Conservation (phyloP, 2,113 vertebrate species). For the Corvus cornix region DNA sequence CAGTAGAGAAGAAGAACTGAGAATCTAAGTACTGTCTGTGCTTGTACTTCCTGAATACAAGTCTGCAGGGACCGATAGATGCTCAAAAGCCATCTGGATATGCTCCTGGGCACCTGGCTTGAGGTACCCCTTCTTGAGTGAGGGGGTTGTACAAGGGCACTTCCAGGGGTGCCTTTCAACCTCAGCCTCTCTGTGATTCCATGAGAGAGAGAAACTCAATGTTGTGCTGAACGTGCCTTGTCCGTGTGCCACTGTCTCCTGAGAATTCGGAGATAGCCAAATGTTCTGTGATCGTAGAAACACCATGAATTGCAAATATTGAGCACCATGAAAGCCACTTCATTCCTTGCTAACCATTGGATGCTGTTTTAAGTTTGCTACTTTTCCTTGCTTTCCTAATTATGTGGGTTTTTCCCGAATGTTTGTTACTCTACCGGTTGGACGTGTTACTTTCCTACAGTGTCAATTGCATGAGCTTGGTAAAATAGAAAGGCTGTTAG, state of each 20-base stretch:
- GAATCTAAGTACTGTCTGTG: background rate
- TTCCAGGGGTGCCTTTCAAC: background rate
- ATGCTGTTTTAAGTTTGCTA: background rate
- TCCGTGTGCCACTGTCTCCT: background rate
- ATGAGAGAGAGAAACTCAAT: background rate
- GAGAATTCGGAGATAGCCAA: background rate
- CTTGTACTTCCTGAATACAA: background rate
- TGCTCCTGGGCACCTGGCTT: background rate
- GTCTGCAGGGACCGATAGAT: background rate
- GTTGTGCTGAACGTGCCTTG: background rate
- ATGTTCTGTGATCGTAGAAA: background rate
- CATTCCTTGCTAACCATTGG: background rate
- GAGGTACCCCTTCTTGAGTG: background rate
- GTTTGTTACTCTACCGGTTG: background rate
- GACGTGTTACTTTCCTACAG: background rate
- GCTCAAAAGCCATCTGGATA: background rate
- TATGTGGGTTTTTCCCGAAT: background rate
- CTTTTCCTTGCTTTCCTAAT: background rate
- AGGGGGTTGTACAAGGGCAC: background rate
- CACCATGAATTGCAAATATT: background rate
- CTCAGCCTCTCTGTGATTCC: background rate
- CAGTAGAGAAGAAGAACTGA: background rate
- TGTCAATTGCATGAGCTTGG: background rate
- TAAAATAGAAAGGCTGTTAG: background rate
- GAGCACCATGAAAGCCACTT: background rate